Base-by-base conservation (phyloP, 2,113 vertebrate genomes). In the Nesogale talazaci region DNA sequence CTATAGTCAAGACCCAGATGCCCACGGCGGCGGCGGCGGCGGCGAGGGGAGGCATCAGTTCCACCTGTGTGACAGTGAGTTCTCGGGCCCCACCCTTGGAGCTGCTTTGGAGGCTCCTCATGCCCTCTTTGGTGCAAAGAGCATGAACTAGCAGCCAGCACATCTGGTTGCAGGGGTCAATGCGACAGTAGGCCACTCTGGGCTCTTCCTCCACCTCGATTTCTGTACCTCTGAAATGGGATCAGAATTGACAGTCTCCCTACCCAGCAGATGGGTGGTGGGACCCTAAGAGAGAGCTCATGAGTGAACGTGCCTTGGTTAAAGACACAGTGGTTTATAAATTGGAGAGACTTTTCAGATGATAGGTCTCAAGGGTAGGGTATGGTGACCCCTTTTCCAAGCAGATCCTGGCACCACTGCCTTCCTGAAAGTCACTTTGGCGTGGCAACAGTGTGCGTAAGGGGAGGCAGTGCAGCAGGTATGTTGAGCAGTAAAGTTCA, bases 271-370 rank as follows among this genome's bases (percentile, higher is more conserved):
- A 25, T 56, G 8, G 6, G 7, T 3, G 25, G 19, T 9, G 29
- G 38, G 29, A 23, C 57, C 63, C 4, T 0, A 10, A 29, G 76
- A 46, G 31, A 2, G 1, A 11, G 52, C 17, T 14, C 3, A 0
- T 7, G n/a, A 52, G 8, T 0, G 38, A 27, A 23, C 79, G 42
- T 67, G 23, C 23, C 63, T 65, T 74, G 29, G 89, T 65, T 52
- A 83, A 6, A 29, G 6, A 23, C 31, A 1, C 17, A 0, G 22
- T 9, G 81, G 56, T 25, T 80, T 46, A 23, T 34, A 25, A 70
- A 14, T 7, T 27, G 40, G 42, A 56, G 52, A 29, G 67, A 34
- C 89, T 70, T 80, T 40, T 4, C 27, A 57, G 57, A 52, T 40
- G 84, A 20, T 3, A 38, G n/a, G 23, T 40, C 52, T 1, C 2